Evolutionary conservation across 2,888 invertebrate genomes (phyloP).

Genomic region (Hesperia comma): DNA sequence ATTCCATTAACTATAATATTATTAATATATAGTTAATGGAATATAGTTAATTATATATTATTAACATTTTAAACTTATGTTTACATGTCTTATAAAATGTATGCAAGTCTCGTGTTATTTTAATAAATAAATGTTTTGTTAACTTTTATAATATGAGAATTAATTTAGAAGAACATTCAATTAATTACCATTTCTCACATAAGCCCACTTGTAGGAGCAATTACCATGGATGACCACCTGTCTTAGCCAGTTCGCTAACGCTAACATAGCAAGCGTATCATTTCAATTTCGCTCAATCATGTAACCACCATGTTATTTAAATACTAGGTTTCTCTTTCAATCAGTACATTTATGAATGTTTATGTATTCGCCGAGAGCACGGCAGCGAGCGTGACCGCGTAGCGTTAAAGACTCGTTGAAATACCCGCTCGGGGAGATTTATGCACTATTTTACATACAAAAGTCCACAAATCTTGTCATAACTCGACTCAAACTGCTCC

Average conservation of each 20-base stretch:
- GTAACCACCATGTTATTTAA: slow-evolving; percentile 46
- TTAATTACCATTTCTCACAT: no score
- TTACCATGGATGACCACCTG: no score
- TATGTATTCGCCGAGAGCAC: slow-evolving; percentile 47
- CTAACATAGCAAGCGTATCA: slow-evolving; percentile 18
- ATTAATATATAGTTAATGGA: no score
- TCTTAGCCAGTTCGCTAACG: background rate
- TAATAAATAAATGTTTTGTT: no score
- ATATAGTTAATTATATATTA: no score
- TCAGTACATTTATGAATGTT: slow-evolving; percentile 53
- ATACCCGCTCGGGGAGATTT: slow-evolving; percentile 42
- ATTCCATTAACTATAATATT: no score
- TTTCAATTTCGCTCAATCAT: slow-evolving; percentile 44
- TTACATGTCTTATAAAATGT: no score
- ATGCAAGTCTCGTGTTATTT: no score
- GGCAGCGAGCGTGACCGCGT: slow-evolving; percentile 52
- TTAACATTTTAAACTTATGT: no score
- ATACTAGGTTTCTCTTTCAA: slow-evolving; percentile 60
- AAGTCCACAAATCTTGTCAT: slow-evolving; percentile 37
- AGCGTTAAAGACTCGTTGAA: slow-evolving; percentile 39
- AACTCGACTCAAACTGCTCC: slow-evolving; percentile 24
- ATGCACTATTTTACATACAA: slow-evolving; percentile 47
- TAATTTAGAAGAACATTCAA: no score
- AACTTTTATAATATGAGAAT: no score
- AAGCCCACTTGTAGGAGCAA: background rate